Conservation (phyloP, 2,797 vertebrate genomes). For the Sebastiscus tertius region DNA sequence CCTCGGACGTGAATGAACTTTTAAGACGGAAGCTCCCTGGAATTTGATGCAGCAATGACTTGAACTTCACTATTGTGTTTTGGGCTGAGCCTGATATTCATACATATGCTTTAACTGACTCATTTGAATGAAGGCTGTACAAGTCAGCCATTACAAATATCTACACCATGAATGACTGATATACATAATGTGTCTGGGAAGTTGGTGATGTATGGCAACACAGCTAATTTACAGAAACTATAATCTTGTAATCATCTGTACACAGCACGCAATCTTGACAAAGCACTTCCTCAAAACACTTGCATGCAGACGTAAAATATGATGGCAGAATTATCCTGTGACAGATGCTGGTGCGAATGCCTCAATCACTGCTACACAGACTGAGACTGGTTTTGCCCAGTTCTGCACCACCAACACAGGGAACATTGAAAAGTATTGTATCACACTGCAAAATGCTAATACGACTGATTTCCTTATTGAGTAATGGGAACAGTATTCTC, state of each 20-base stretch:
- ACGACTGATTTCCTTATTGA: not conserved
- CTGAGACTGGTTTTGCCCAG: not conserved
- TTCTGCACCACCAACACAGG: not conserved
- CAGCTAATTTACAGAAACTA: not conserved
- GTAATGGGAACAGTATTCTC: not conserved
- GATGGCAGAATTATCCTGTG: not conserved
- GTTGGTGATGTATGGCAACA: not conserved
- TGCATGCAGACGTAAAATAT: not conserved
- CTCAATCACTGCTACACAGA: not conserved
- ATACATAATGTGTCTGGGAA: not conserved
- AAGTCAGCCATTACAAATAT: not conserved
- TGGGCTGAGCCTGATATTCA: not conserved
- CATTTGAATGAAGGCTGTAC: not conserved
- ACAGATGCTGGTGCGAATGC: not conserved
- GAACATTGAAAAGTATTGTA: not conserved
- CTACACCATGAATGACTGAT: not conserved
- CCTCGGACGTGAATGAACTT: constrained; percentile 12
- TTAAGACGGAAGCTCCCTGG: not conserved
- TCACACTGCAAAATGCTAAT: not conserved
- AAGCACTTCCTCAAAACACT: not conserved
- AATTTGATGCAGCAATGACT: not conserved
- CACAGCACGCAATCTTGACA: not conserved
- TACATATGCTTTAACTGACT: not conserved
- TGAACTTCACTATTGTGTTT: not conserved
- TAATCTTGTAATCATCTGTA: not conserved